These are phyloP conservation scores for Athalia rosae DNA, from an alignment of 2,888 invertebrate species.

Conservation along the genomic window DNA sequence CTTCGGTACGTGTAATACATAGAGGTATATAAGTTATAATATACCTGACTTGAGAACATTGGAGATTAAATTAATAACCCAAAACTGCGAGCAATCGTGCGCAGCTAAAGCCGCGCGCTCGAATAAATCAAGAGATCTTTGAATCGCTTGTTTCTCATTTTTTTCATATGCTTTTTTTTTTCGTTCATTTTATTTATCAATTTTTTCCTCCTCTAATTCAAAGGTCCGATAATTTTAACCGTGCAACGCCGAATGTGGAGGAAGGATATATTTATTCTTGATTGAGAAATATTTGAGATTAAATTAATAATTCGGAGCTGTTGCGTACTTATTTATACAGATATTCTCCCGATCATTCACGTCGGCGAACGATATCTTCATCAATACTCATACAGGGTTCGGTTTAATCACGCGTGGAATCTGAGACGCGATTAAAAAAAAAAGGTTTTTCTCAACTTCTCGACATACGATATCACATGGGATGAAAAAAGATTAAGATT, in stretches of 20 bases:
- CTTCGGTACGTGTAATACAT: background rate
- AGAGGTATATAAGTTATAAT: background rate
- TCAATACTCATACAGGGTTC: too few species aligned
- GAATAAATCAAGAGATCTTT: slow-evolving; percentile 17
- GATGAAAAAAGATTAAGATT: too few species aligned
- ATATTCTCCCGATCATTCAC: too few species aligned
- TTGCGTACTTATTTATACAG: background rate
- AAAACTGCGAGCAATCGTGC: slow-evolving; percentile 22
- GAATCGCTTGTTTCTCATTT: background rate
- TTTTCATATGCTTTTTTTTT: background rate
- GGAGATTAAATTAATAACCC: slow-evolving; percentile 25
- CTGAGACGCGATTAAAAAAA: too few species aligned
- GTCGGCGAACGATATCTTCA: too few species aligned
- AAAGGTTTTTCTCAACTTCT: too few species aligned
- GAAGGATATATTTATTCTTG: background rate
- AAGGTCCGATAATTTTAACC: background rate
- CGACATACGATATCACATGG: too few species aligned
- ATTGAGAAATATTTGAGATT: slow-evolving; percentile 28
- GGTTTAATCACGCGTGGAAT: too few species aligned
- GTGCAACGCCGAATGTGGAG: too few species aligned
- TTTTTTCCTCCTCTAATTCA: background rate
- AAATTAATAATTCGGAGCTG: slow-evolving; percentile 24
- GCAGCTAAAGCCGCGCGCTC: background rate
- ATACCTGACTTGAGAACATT: slow-evolving; percentile 35
- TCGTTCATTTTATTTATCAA: background rate